A percentile compares a stretch with the other conserved stretches of the same genome.
phyloP scores from a whole-genome alignment of 2,797 vertebrate species.

The Podarcis lilfordi region DNA sequence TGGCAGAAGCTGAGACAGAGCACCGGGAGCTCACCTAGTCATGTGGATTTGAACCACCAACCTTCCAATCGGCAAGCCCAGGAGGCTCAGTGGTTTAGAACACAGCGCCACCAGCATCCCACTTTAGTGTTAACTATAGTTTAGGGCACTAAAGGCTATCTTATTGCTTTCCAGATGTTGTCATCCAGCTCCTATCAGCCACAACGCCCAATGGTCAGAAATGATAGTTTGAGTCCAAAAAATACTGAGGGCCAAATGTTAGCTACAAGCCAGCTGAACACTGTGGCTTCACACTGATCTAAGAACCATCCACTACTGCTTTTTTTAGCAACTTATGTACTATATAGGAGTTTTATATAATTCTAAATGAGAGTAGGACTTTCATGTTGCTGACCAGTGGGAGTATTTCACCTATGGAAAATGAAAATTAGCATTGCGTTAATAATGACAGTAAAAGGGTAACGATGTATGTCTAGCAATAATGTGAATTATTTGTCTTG shows the following conservation, averaged over 20 bases:
- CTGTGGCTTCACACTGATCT: neutral
- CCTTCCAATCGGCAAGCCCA: too few species aligned
- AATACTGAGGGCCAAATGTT: too few species aligned
- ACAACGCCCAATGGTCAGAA: too few species aligned
- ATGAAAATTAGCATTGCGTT: neutral
- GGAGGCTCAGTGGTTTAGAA: too few species aligned
- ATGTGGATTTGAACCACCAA: too few species aligned
- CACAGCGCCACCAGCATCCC: too few species aligned
- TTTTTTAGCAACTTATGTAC: neutral
- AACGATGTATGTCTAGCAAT: neutral
- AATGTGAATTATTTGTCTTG: conserved; percentile 6
- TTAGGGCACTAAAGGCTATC: too few species aligned
- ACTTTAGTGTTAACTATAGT: neutral
- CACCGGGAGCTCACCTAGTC: too few species aligned
- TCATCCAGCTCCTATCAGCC: too few species aligned
- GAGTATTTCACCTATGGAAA: neutral
- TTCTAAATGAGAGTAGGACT: neutral
- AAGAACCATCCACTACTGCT: neutral
- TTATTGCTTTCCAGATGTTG: too few species aligned
- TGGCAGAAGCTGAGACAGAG: too few species aligned
- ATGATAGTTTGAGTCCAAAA: too few species aligned
- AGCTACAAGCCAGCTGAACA: neutral
- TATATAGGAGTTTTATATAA: neutral
- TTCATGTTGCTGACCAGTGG: neutral
- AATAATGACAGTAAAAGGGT: neutral